Percentiles rank a stretch among this genome's conserved stretches.
These are phyloP conservation scores for Agriopis aurantiaria DNA, from an alignment of 2,888 invertebrate genomes.

Conservation along the genomic window DNA sequence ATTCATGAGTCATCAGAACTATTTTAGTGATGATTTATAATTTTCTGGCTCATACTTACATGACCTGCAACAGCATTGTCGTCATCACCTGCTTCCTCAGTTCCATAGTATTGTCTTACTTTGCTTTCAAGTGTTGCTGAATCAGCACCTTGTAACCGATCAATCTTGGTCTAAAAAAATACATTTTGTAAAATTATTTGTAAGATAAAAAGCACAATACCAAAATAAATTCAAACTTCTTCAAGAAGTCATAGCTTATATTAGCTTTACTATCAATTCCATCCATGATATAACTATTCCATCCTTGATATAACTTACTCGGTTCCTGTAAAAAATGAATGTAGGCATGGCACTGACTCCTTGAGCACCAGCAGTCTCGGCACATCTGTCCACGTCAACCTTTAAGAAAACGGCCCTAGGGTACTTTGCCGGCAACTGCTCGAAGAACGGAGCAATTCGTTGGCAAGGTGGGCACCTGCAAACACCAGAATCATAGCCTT, in stretches of 20 bases:
- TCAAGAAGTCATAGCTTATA: neutral
- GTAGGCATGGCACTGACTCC: conserved; percentile 99
- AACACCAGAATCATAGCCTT: conserved; percentile 38
- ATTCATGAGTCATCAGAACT: too few relatives aligned
- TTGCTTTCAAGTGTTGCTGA: conserved; percentile 93
- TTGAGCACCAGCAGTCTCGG: conserved; percentile 94
- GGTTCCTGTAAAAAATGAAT: conserved; percentile 97
- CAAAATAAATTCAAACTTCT: neutral
- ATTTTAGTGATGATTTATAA: neutral
- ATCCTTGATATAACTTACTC: conserved; percentile 83
- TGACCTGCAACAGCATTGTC: conserved; percentile 92
- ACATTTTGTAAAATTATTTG: neutral
- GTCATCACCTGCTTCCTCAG: conserved; percentile 88
- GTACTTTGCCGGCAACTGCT: conserved; percentile 95
- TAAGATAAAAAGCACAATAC: neutral
- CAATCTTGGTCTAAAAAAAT: conserved; percentile 90
- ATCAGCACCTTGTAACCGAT: conserved; percentile 95
- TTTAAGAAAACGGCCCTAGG: conserved; percentile 96
- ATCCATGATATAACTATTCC: too few relatives aligned
- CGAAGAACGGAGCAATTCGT: conserved; percentile 96
- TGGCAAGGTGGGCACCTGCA: conserved; percentile 98
- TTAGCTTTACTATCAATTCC: neutral
- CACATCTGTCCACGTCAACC: conserved; percentile 97
- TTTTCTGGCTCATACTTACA: conserved; percentile 84
- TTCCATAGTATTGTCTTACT: conserved; percentile 94